Base-by-base conservation (phyloP, 2,797 vertebrate species). In the Anguilla anguilla region DNA sequence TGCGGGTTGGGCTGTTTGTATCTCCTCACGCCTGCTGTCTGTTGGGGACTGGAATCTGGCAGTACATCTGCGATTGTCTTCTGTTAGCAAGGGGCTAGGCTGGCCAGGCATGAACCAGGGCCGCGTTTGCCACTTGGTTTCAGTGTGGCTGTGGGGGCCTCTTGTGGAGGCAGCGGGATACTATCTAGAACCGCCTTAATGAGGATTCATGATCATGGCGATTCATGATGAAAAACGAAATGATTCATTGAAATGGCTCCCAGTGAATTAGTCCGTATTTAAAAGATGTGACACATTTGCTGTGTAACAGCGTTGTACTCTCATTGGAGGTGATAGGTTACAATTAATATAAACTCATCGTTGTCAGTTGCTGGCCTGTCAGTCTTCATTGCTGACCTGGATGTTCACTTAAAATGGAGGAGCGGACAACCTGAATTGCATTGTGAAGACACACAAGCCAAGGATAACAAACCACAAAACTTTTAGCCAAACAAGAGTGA, bases 81-180 rank as follows among this genome's bases (percentile, higher is more conserved):
- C 84, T 85, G 57, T 85, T 0, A n/a, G 19, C 5, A 10, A 19
- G 35, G 31, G 59, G 57, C 46, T 19, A 67, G 57, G 59, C 84
- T 64, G 55, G 13, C 84, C n/a, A 59, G n/a, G 17, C 35, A 55
- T 55, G 51, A 46, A 84, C 7, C 51, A 59, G 43, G 13, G n/a
- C 46, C 25, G 1, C 46, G 22, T 49, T 49, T 46, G 79, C 6
- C 19, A 25, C 46, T 49, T 69, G 57, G 15, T 59, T 59, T 69
- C 31, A 9, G n/a, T 28, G 85, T 49, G 85, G 6, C 77, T 61
- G 79, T 82, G 77, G 55, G 55, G 86, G 77, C 86, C 86, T 83
- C 86, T 87, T 25, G 55, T 87, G 86, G 86, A 64, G 77, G 35
- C 39, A 49, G 55, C 25, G 1, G 22, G 86, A 82, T 83, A 87